These are phyloP conservation scores for Xylocopa sonorina DNA, from an alignment of 1,140 invertebrate species.

Conservation along the genomic window DNA sequence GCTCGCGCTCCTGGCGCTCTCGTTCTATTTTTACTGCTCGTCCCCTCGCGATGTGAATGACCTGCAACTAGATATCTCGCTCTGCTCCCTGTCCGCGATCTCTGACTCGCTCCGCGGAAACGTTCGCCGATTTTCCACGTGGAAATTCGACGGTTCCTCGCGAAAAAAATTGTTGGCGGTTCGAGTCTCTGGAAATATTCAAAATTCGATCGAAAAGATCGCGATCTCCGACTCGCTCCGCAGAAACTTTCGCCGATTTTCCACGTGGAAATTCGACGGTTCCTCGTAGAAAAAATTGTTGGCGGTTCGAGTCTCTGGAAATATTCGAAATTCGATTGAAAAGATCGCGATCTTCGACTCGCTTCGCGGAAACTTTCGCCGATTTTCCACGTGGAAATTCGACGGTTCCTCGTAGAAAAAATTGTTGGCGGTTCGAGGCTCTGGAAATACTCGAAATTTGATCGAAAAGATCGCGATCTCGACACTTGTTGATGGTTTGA, in stretches of 20 bases:
- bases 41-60: constrained; percentile 81
- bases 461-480: no score
- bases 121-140: constrained; percentile 36
- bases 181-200: no score
- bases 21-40: constrained; percentile 80
- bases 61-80: constrained; percentile 80
- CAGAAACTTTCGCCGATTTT: constrained; percentile 54
- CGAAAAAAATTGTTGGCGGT: no score
- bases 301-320: no score
- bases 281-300: no score
- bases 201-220: no score
- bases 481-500: no score
- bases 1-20: constrained; percentile 74
- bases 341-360: constrained; percentile 56
- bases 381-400: constrained; percentile 30
- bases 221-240: constrained; percentile 53
- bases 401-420: background rate
- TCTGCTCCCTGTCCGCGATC: constrained; percentile 55
- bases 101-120: constrained; percentile 59
- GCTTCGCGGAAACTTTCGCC: constrained; percentile 53
- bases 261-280: constrained; percentile 3
- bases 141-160: background rate
- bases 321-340: no score
- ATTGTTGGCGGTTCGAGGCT: no score
- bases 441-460: no score